Percentiles rank a stretch among this genome's conserved stretches.
Evolutionary conservation across 2,888 invertebrate genomes (phyloP).

Genomic region (Artemia sinica): DNA sequence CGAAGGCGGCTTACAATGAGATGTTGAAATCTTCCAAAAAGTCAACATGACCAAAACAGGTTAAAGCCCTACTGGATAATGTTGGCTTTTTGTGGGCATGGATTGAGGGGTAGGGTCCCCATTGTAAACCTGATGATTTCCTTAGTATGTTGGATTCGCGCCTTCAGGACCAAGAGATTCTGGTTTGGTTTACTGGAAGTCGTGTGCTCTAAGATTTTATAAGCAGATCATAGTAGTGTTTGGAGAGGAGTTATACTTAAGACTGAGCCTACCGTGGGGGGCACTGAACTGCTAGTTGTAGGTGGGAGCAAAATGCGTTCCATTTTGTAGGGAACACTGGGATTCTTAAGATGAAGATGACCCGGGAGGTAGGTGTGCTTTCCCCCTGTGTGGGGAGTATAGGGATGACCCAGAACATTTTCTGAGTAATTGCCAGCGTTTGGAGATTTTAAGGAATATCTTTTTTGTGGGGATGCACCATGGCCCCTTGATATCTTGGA

Average conservation of each 20-base stretch:
- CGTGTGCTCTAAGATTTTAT: not conserved
- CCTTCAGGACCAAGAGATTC: not conserved
- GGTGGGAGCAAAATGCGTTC: not conserved
- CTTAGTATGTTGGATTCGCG: not conserved
- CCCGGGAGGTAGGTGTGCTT: not conserved
- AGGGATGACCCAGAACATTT: not conserved
- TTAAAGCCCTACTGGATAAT: not conserved
- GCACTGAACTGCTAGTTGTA: not conserved
- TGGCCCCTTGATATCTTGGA: not conserved
- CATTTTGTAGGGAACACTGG: not conserved
- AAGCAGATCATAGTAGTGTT: not conserved
- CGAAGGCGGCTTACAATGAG: constrained; percentile 11
- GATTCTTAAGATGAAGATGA: not conserved
- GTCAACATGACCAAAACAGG: constrained; percentile 2
- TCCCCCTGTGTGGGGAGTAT: constrained; percentile 3
- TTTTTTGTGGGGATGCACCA: not conserved
- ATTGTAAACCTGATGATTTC: not conserved
- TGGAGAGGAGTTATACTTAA: not conserved
- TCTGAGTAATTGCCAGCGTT: not conserved
- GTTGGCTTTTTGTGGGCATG: not conserved
- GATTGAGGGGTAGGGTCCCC: not conserved
- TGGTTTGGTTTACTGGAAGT: not conserved
- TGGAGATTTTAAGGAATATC: not conserved
- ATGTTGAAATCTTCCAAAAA: constrained; percentile 1
- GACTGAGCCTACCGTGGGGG: not conserved